phyloP scores from a whole-genome alignment of 2,888 invertebrate species.

The Adelognathus sp. region DNA sequence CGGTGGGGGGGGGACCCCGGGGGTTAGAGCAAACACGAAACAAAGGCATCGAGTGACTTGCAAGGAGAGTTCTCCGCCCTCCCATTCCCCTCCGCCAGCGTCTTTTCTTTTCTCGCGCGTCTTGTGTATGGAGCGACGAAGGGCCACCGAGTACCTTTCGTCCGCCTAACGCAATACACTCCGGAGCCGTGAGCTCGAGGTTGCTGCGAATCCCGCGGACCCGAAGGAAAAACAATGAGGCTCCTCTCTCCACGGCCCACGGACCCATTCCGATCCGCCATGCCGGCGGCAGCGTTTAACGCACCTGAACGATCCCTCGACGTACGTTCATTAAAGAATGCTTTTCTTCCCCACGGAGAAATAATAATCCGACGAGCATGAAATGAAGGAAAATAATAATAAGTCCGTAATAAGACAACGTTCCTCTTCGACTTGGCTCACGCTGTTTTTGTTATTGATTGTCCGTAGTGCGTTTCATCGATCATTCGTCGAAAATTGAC shows the following conservation, averaged over 20 bases:
- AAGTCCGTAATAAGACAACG: not conserved
- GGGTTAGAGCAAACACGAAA: slow-evolving; percentile 75
- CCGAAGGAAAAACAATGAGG: slow-evolving; percentile 72
- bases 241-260: too few relatives aligned
- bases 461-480: too few relatives aligned
- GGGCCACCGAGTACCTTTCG: slow-evolving; percentile 17
- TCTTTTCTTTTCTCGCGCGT: slow-evolving; percentile 65
- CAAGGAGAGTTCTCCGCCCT: slow-evolving; percentile 53
- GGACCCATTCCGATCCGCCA: slow-evolving; percentile 72
- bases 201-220: slow-evolving; percentile 50
- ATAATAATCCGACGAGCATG: slow-evolving; percentile 23
- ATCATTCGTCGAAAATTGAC: too few relatives aligned
- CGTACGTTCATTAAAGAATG: slow-evolving; percentile 40
- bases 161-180: too few relatives aligned
- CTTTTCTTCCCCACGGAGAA: slow-evolving; percentile 30
- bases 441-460: not conserved
- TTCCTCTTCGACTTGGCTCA: not conserved
- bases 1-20: slow-evolving; percentile 45
- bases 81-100: not conserved
- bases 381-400: not conserved
- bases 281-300: slow-evolving; percentile 62
- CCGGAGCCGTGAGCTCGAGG: slow-evolving; percentile 53
- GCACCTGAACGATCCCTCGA: slow-evolving; percentile 11
- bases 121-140: slow-evolving; percentile 54
- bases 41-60: slow-evolving; percentile 75